Conservation (phyloP, 2,888 invertebrate genomes). For the Linnaemya vulpina region DNA sequence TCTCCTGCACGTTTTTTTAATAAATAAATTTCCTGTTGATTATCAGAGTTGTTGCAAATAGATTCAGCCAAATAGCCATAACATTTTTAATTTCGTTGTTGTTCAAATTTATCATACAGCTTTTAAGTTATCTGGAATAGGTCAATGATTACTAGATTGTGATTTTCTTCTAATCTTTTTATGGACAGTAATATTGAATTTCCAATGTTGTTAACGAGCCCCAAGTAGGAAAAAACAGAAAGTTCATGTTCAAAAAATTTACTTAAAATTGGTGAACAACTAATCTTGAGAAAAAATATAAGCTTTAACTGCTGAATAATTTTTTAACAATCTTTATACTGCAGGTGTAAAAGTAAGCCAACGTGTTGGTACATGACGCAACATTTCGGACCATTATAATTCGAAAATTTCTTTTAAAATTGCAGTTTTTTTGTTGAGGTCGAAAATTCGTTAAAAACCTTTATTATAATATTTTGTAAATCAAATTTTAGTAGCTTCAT, state of each 20-base stretch:
- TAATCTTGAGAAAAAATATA: too few relatives aligned
- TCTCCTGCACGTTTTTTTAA: too few relatives aligned
- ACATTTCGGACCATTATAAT: neutral
- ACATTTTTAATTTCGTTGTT: slow-evolving; percentile 21
- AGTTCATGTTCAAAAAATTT: neutral
- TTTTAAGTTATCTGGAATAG: slow-evolving; percentile 42
- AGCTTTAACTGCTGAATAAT: neutral
- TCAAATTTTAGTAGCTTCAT: neutral
- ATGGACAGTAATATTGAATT: too few relatives aligned
- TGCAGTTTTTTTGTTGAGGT: neutral
- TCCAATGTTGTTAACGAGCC: too few relatives aligned
- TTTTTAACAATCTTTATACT: neutral
- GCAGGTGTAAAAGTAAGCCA: slow-evolving; percentile 1
- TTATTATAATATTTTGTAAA: slow-evolving; percentile 2
- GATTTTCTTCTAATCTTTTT: too few relatives aligned
- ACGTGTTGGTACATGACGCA: slow-evolving; percentile 2
- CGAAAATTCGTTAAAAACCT: neutral
- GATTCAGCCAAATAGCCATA: slow-evolving; percentile 37
- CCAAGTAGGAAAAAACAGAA: neutral
- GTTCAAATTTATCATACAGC: slow-evolving; percentile 26
- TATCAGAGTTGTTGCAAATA: neutral
- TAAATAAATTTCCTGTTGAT: too few relatives aligned
- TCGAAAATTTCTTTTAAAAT: slow-evolving; percentile 1
- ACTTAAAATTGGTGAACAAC: too few relatives aligned
- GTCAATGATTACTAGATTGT: slow-evolving; percentile 2